Base-by-base conservation (phyloP, 2,113 vertebrate species). In the Lagenorhynchus albirostris region DNA sequence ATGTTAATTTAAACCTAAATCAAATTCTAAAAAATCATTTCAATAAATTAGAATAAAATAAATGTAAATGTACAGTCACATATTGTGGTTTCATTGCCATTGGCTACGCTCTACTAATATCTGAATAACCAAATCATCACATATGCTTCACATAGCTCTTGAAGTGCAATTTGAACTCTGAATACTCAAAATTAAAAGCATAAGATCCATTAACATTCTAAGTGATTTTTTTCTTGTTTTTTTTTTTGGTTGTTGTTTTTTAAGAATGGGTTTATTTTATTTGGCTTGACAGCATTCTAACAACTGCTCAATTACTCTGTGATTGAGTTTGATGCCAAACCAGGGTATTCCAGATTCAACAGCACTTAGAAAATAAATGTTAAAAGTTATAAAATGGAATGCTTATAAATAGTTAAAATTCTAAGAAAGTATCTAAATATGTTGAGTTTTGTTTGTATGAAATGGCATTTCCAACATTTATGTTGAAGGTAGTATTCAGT, bases 391-490 rank as follows among this genome's bases (percentile, higher is more conserved):
- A 58, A 68, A 41, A 73, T 77, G 20, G 92, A 68, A 71, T 91
- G 3, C 36, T 80, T 88, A 50, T 90, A 92, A 82, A 63, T 84
- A 13, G 3, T 47, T 84, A 53, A 18, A 91, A 83, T 81, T 68
- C 23, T 79, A 79, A 74, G 79, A 90, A 55, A 58, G 20, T 91
- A 17, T 71, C 15, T 81, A 25, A 83, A 79, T 68, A 63, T 68
- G 21, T 18, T 23, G 14, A 63, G 92, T 79, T 62, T 36, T n/a
- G 44, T 93, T 95, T 93, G 8, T 44, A 79, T 65, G 29, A 85
- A 93, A 58, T 5, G 63, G 3, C 1, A 50, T 95, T 77, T 47
- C 15, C 25, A 83, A 70, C 17, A 60, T 67, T 95, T 97, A 47
- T 38, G 29, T 58, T 77, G 15, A 13, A 86, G 18, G 14, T 92